Evolutionary conservation across 2,113 vertebrate species (phyloP).

Genomic region (Dissostichus mawsoni): DNA sequence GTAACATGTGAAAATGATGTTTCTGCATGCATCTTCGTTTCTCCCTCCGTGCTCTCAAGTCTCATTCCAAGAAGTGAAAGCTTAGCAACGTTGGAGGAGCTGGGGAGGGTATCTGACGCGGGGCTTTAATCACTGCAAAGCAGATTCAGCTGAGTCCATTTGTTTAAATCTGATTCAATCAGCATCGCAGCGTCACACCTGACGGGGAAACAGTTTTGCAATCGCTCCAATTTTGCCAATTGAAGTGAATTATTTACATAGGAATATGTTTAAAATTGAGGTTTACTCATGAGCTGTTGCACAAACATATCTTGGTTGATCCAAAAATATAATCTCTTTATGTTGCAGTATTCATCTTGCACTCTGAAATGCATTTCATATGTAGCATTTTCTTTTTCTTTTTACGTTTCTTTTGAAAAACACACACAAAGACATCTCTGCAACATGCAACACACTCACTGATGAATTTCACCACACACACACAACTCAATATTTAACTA

Average conservation of each 20-base stretch:
- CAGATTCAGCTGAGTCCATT: slow-evolving; percentile 45
- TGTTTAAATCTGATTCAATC: slow-evolving; percentile 56
- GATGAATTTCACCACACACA: no score
- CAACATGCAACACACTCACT: no score
- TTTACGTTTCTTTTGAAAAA: no score
- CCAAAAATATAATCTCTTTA: neutral
- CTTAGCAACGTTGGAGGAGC: slow-evolving; percentile 47
- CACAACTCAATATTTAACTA: no score
- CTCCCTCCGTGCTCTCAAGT: slow-evolving; percentile 42
- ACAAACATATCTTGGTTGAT: no score
- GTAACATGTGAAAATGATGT: slow-evolving; percentile 52
- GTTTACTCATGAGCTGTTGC: neutral
- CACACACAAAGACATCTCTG: no score
- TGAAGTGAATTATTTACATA: neutral
- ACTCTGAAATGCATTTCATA: no score
- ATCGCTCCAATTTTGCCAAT: neutral
- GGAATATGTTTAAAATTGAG: neutral
- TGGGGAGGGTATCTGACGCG: slow-evolving; percentile 61
- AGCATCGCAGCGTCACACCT: slow-evolving; percentile 18
- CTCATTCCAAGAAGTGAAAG: slow-evolving; percentile 58
- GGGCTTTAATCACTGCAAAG: slow-evolving; percentile 67
- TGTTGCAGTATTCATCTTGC: neutral
- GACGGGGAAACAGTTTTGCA: slow-evolving; percentile 8
- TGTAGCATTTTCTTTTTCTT: no score
- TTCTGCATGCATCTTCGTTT: slow-evolving; percentile 65